Evolutionary conservation across 2,888 invertebrate species (phyloP), one percentile per base, ranked within the genome.

Genomic region (Pogonocherus hispidulus): DNA sequence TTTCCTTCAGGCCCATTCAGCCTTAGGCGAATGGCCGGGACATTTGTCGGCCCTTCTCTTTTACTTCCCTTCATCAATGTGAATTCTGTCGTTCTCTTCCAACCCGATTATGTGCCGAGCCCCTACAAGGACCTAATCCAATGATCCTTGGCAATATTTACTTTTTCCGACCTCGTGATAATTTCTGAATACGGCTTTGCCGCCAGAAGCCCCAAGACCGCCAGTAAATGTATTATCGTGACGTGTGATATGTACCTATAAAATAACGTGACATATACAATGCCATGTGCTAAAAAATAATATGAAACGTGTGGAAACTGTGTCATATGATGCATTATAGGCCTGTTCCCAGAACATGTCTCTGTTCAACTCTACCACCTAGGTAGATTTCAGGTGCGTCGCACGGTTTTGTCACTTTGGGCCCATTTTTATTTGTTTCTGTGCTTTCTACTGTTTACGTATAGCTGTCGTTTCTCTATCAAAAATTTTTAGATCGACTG

Each of bases 91-190:
- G 69, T 67, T 27, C 32, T 23, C 67, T 62, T 37, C 66, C 70
- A 76, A 76, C 73, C 72, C 71, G 75, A 76, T 75, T 77, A 78
- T 72, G 74, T 73, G 49, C 74, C 67, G 79, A 79, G 75, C 73
- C 79, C 79, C 71, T 79, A 79, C 76, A 77, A 79, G 77, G 76
- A 66, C 72, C 76, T 79, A 79, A 79, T 79, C 79, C 79, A 77
- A 76, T 77, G 79, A 79, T 77, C 75, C 78, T 74, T 72, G 72
- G 76, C 77, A 79, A 77, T 78, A 78, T 78, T 78, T 78, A 76
- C 76, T 76, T 76, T 79, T 78, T 76, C 68, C 72, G 73, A 70
- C 72, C 72, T 73, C 71, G 66, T 63, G 60, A 66, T 76, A 73
- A 75, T 74, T 76, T 74, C 71, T 78, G 75, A 78, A 73, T 76